Evolutionary conservation across 2,113 vertebrate species (phyloP), one percentile per base, ranked within the genome.

Genomic region (Vulpes ferrilata): DNA sequence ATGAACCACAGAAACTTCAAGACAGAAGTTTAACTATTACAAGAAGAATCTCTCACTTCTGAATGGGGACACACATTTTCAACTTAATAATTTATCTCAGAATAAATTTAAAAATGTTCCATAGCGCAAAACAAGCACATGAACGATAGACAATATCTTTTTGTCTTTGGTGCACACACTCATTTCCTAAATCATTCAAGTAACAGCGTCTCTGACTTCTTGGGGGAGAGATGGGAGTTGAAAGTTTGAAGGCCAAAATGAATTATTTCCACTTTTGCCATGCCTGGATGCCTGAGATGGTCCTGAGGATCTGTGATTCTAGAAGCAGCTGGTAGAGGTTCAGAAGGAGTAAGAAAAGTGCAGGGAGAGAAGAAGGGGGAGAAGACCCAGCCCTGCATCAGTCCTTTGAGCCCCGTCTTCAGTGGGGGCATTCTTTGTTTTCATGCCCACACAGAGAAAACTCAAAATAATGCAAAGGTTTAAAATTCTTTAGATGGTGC

Each of bases 151-250:
- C 97, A 98, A 55, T 11, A 1, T 97, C 97, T 97, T 98, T 98
- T 98, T 99, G 98, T 99, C 99, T 99, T 99, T 99, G 99, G 99
- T 98, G 99, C 98, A 98, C 97, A 98, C 98, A 98, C 97, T 98
- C 98, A 89, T 98, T 96, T 98, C 97, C 98, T 95, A 97, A 92
- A 96, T 96, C 95, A 96, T 98, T 99, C 98, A 99, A 98, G 98
- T 98, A 98, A 97, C 89, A 94, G 98, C 96, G 94, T 96, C 97
- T 98, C 97, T 87, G 1, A 90, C 94, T 98, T 94, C 82, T 92
- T 83, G 95, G 96, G 57, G 95, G 98, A 97, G 95, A 97, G 83
- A 97, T 94, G 91, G 96, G 97, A 97, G 92, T 88, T 95, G 97
- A 98, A 90, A 78, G 96, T 97, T 15, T 84, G 97, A 98, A 98